Base-by-base conservation (phyloP, 2,113 vertebrate genomes). In the Alouatta palliata region DNA sequence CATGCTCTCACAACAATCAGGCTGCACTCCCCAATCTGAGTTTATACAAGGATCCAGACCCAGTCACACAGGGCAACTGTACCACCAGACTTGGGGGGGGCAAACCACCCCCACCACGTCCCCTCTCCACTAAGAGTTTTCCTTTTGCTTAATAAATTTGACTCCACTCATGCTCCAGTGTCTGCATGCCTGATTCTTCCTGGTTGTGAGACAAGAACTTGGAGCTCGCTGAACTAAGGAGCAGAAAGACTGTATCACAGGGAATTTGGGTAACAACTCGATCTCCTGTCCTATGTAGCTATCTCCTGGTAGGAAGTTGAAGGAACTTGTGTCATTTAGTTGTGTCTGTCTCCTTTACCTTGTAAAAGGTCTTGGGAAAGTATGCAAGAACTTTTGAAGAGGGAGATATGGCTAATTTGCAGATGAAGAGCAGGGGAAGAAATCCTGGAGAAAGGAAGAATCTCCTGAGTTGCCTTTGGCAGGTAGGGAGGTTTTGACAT, bases 1-100 rank as follows among this genome's bases (percentile, higher is more conserved):
- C 27, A 0, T 14, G 61, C 2, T 32, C 5, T 1, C 2, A 14
- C 30, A 64, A 13, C 30, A 30, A 30, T 64, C 13, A 32, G 27
- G 5, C 6, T 64, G 2, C 13, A 30, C 61, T 30, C 12, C 5
- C 27, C 27, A 64, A 14, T 64, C 61, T 64, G 61, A 14, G 61
- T 14, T 64, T 14, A 64, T 64, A 32, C 14, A 64, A 64, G 61
- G 61, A 27, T 13, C 61, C 61, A 64, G 12, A 64, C 61, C 27
- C 27, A 32, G 61, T 12, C 61, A 32, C 61, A 14, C 2, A 2
- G 27, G 12, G 5, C 61, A 64, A 64, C 11, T 64, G 30, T 14
- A 32, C 2, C 30, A 13, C 27, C n/a, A n/a, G n/a, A n/a, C 27
- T 64, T 30, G 5, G 14, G 12, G 27, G 14, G 9, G 61, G 61